phyloP scores from a whole-genome alignment of 2,888 invertebrate species.

The Epinotia ramella region DNA sequence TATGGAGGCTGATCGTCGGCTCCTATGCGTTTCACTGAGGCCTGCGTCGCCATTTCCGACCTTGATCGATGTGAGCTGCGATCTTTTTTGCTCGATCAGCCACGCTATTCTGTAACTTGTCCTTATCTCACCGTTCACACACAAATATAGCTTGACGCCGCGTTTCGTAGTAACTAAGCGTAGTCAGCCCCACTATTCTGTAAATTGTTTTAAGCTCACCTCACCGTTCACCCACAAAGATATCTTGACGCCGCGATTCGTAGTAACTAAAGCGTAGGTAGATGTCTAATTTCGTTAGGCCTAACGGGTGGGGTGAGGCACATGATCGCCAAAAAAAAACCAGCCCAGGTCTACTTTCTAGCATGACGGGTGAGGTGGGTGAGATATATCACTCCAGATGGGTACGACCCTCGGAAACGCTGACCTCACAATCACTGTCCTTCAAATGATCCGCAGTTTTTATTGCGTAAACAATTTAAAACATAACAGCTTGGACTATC shows the following conservation, averaged over 20 bases:
- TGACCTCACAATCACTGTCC: conserved; percentile 6
- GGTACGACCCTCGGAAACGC: conserved; percentile 3
- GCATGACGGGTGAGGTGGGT: no score
- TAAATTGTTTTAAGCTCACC: no score
- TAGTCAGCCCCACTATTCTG: no score
- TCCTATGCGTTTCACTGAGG: conserved; percentile 17
- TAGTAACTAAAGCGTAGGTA: no score
- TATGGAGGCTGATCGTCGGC: conserved; percentile 18
- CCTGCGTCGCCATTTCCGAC: conserved; percentile 7
- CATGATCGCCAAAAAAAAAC: no score
- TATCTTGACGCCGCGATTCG: no score
- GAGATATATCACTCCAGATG: background rate
- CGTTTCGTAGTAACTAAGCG: no score
- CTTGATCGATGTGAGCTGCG: conserved; percentile 9
- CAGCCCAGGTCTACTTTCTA: no score
- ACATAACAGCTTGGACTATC: background rate
- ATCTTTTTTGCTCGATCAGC: conserved; percentile 10
- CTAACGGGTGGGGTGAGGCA: no score
- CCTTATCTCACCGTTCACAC: background rate
- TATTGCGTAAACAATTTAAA: background rate
- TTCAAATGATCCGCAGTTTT: background rate
- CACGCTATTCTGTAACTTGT: conserved; percentile 3
- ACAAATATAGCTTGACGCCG: background rate
- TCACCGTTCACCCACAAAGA: no score
- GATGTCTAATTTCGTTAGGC: no score